Base-by-base conservation (phyloP, 2,113 vertebrate species). In the Archilochus colubris region DNA sequence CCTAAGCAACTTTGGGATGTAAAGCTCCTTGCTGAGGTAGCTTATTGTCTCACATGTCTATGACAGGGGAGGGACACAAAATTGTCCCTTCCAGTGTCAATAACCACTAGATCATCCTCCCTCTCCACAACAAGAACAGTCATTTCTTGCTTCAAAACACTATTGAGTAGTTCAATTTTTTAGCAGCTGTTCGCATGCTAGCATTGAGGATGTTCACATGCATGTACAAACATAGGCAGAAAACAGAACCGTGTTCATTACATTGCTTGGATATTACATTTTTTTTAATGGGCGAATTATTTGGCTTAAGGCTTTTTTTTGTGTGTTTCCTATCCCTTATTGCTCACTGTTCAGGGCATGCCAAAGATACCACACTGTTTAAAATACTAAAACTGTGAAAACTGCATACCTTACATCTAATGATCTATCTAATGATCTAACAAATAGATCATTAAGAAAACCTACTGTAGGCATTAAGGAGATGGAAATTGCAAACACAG, bases 311-410 rank as follows among this genome's bases (percentile, higher is more conserved):
- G 63, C 85, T 67, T 21, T 61, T 81, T 87, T 82, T 38, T 38
- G 36, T 4, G 5, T 53, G 25, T 76, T 96, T 77, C 23, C 59
- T 94, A 38, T 40, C 30, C 53, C 36, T 82, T 76, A 33, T 30
- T 57, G 30, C 40, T 91, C 30, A 43, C 59, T 62, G 19, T 43
- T 85, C n/a, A 67, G 54, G 22, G 54, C n/a, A 28, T 46, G 50
- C 50, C 74, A 89, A 93, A 94, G 23, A 31, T 30, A 53, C 10
- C 7, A 50, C 20, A 14, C 23, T 43, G 11, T 67, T 87, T 55
- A 88, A 94, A 95, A 57, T 21, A 80, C 21, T 38, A 33, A 82
- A 93, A 81, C n/a, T 89, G 54, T 43, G 51, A 83, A 59, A 85
- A 36, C 30, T 69, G 21, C 12, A 10, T 54, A 31, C 27, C 30